Evolutionary conservation across 2,888 invertebrate species (phyloP).

Genomic region (Lepidonotus clava): DNA sequence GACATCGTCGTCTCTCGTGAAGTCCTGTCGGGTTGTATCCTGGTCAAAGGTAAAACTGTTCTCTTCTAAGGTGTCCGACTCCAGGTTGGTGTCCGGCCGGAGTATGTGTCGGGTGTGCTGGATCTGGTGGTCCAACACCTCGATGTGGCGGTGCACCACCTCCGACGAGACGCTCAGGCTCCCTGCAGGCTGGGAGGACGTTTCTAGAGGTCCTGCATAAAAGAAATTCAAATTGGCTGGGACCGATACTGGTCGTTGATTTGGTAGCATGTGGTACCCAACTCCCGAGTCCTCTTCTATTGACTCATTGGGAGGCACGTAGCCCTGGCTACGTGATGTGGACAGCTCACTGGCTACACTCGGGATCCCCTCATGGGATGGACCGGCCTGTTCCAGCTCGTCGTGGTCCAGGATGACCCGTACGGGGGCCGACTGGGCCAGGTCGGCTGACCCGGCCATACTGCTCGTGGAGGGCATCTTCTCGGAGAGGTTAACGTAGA

Average conservation of each 20-base stretch:
- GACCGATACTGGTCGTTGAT: background rate
- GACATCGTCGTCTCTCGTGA: background rate
- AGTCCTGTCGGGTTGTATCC: background rate
- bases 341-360: background rate
- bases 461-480: background rate
- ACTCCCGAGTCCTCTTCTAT: conserved; percentile 31
- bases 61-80: background rate
- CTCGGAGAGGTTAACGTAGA: too few relatives aligned
- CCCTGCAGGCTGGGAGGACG: background rate
- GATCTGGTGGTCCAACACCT: conserved; percentile 48
- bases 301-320: background rate
- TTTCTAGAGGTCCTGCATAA: background rate
- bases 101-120: background rate
- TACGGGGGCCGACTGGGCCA: background rate
- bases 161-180: background rate
- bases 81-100: conserved; percentile 31
- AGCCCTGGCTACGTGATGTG: background rate
- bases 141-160: background rate
- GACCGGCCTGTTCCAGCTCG: background rate
- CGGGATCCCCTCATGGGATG: background rate
- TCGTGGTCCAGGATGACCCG: conserved; percentile 12
- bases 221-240: background rate
- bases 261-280: background rate
- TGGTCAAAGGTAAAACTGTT: conserved; percentile 16
- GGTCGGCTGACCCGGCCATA: background rate